phyloP scores from a whole-genome alignment of 2,888 invertebrate genomes.

The Drosophila kambysellisi region DNA sequence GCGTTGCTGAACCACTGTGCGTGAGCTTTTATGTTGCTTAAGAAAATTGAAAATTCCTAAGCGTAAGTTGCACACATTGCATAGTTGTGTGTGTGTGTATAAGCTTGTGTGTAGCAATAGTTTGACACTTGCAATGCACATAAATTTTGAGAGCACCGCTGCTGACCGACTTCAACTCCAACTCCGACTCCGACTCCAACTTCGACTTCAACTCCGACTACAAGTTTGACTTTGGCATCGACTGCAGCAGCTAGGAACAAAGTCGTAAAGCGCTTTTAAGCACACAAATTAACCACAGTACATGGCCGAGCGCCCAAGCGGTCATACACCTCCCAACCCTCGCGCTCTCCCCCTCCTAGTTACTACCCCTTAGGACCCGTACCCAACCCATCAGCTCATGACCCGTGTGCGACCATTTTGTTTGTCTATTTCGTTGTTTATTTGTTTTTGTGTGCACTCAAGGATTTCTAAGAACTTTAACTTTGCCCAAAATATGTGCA shows the following conservation, averaged over 20 bases:
- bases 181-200: constrained; percentile 36
- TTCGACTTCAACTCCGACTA: background rate
- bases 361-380: background rate
- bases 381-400: background rate
- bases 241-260: constrained; percentile 33
- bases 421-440: constrained; percentile 81
- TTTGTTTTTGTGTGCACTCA: constrained; percentile 84
- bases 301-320: constrained; percentile 71
- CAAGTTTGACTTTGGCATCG: constrained; percentile 11
- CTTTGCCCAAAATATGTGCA: constrained; percentile 74
- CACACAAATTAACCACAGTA: constrained; percentile 84
- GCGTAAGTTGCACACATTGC: constrained; percentile 47
- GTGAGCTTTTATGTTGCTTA: constrained; percentile 56
- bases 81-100: constrained; percentile 28
- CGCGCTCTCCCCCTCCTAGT: constrained; percentile 1
- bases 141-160: constrained; percentile 58
- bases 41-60: constrained; percentile 84
- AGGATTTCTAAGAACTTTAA: constrained; percentile 84
- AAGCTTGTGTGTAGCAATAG: constrained; percentile 64
- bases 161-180: constrained; percentile 60
- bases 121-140: constrained; percentile 83
- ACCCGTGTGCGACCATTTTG: constrained; percentile 59
- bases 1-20: constrained; percentile 28
- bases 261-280: constrained; percentile 84
- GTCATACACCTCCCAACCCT: constrained; percentile 32